A percentile compares a stretch with the other conserved stretches of the same genome.
phyloP scores from a whole-genome alignment of 2,113 vertebrate genomes.

The Osmerus eperlanus region DNA sequence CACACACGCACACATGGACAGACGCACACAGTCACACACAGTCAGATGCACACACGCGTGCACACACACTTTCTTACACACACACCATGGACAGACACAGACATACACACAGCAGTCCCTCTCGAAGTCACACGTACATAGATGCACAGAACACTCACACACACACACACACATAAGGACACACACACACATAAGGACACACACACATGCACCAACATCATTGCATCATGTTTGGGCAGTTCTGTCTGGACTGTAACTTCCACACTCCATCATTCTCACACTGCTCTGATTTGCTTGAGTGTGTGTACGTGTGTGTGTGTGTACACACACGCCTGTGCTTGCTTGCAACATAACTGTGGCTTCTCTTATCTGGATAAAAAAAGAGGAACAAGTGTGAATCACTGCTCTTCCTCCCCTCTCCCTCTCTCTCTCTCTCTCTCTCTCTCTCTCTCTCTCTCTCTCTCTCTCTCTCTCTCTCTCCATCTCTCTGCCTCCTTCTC shows the following conservation, averaged over 20 bases:
- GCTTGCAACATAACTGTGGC: not conserved
- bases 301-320: too few relatives aligned
- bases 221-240: not conserved
- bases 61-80: conserved; percentile 33
- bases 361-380: not conserved
- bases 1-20: not conserved
- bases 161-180: too few relatives aligned
- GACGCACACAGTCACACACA: not conserved
- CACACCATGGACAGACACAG: not conserved
- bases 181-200: not conserved
- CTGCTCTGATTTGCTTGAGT: not conserved
- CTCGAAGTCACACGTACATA: not conserved
- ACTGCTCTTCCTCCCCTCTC: not conserved
- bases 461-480: not conserved
- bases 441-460: not conserved
- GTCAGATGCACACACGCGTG: not conserved
- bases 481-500: not conserved
- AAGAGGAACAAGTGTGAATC: not conserved
- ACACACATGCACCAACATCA: not conserved
- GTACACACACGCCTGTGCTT: too few relatives aligned
- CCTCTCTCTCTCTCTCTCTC: not conserved
- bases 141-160: not conserved
- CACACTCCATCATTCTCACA: not conserved
- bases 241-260: not conserved
- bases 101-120: not conserved